Conservation (phyloP, 2,113 vertebrate genomes). For the Ammodytes dubius region DNA sequence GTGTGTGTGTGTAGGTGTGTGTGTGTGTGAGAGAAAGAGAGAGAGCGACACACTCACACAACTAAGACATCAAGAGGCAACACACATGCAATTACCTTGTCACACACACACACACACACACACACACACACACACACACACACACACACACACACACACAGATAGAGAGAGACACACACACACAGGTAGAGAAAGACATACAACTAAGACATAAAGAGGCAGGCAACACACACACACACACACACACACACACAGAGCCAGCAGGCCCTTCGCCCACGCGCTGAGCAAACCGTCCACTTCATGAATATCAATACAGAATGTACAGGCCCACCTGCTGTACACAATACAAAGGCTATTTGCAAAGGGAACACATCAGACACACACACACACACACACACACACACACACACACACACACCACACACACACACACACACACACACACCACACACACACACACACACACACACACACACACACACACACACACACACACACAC, state of each 20-base stretch:
- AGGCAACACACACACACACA: constrained; percentile 45
- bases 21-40: too few species aligned
- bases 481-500: constrained; percentile 7
- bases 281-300: constrained; percentile 60
- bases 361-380: constrained; percentile 35
- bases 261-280: constrained; percentile 42
- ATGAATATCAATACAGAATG: constrained; percentile 71
- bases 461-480: neutral
- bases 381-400: constrained; percentile 11
- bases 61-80: constrained; percentile 24
- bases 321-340: constrained; percentile 72
- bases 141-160: constrained; percentile 14
- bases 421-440: constrained; percentile 21
- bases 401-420: too few species aligned
- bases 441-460: constrained; percentile 1
- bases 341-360: constrained; percentile 59
- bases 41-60: constrained; percentile 9
- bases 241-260: constrained; percentile 39
- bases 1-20: too few species aligned
- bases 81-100: constrained; percentile 16
- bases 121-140: constrained; percentile 26
- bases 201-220: neutral
- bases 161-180: constrained; percentile 12
- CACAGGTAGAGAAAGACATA: too few species aligned
- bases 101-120: constrained; percentile 43